Conservation (phyloP, 2,888 invertebrate genomes). For the Oxytorus armatus region DNA sequence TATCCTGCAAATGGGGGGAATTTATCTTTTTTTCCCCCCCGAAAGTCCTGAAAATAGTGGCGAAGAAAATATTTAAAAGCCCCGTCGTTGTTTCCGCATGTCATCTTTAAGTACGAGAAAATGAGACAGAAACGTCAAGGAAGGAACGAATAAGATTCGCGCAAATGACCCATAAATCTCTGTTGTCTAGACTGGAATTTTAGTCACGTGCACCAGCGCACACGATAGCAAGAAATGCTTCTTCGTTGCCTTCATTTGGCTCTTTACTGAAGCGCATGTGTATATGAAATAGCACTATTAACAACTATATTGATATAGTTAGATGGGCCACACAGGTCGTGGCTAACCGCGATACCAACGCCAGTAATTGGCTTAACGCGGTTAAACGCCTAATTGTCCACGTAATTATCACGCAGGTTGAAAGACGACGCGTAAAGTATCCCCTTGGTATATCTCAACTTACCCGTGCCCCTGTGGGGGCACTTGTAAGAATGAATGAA, state of each 20-base stretch:
- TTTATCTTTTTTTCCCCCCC: neutral
- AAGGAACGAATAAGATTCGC: constrained; percentile 33
- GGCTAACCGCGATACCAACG: constrained; percentile 61
- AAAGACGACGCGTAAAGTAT: constrained; percentile 37
- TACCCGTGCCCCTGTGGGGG: neutral
- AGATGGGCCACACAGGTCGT: constrained; percentile 75
- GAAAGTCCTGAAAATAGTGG: neutral
- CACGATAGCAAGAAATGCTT: constrained; percentile 4
- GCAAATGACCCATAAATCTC: constrained; percentile 62
- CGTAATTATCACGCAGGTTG: constrained; percentile 56
- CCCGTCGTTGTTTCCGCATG: neutral
- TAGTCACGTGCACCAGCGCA: constrained; percentile 40
- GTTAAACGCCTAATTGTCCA: constrained; percentile 71
- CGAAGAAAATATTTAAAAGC: neutral
- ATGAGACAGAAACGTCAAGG: constrained; percentile 14
- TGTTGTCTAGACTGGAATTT: constrained; percentile 40
- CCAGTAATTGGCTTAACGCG: constrained; percentile 75
- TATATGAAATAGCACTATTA: neutral
- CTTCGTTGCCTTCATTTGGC: constrained; percentile 26
- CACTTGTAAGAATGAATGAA: too few relatives aligned
- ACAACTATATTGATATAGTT: constrained; percentile 42
- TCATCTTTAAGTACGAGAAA: neutral
- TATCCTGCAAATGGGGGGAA: too few relatives aligned
- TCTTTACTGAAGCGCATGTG: constrained; percentile 13
- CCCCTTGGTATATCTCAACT: constrained; percentile 31